Conservation (phyloP, 2,888 invertebrate genomes). For the Phortica magna region DNA sequence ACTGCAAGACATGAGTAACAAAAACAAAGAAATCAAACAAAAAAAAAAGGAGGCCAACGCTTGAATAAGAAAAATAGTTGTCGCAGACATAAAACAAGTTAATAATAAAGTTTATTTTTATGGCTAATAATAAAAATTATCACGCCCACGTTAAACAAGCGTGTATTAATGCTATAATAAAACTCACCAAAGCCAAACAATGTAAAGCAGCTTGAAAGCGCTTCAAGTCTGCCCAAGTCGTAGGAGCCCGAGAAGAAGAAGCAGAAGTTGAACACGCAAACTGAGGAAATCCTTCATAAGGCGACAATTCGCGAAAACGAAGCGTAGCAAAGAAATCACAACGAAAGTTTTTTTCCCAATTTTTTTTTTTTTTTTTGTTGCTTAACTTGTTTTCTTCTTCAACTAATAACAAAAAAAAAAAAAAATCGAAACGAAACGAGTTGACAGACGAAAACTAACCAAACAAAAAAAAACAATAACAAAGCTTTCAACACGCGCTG, state of each 20-base stretch:
- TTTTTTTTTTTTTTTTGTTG: not conserved
- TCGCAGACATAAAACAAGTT: constrained; percentile 57
- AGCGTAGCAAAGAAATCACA: not conserved
- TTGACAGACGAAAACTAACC: constrained; percentile 19
- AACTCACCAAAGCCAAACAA: constrained; percentile 51
- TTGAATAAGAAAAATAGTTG: constrained; percentile 11
- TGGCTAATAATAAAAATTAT: constrained; percentile 70
- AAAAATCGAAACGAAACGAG: too few species aligned
- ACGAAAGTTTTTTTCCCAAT: not conserved
- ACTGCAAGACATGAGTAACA: constrained; percentile 13
- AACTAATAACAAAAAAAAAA: constrained; percentile 16
- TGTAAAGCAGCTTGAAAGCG: not conserved
- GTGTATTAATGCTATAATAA: constrained; percentile 41
- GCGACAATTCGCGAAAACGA: constrained; percentile 25
- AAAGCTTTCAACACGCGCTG: constrained; percentile 17
- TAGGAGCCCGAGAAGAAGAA: too few species aligned
- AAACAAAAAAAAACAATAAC: constrained; percentile 18
- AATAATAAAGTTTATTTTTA: constrained; percentile 71
- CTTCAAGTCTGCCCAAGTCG: too few species aligned
- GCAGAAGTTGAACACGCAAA: constrained; percentile 23
- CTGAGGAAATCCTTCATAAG: constrained; percentile 8
- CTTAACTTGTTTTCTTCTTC: not conserved
- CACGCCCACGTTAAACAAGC: constrained; percentile 57
- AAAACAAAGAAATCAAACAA: not conserved
- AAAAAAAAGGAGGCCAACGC: constrained; percentile 32